A percentile compares a stretch with the other conserved stretches of the same genome.
Evolutionary conservation across 2,113 vertebrate genomes (phyloP).

Genomic region (Oreotrochilus melanogaster): DNA sequence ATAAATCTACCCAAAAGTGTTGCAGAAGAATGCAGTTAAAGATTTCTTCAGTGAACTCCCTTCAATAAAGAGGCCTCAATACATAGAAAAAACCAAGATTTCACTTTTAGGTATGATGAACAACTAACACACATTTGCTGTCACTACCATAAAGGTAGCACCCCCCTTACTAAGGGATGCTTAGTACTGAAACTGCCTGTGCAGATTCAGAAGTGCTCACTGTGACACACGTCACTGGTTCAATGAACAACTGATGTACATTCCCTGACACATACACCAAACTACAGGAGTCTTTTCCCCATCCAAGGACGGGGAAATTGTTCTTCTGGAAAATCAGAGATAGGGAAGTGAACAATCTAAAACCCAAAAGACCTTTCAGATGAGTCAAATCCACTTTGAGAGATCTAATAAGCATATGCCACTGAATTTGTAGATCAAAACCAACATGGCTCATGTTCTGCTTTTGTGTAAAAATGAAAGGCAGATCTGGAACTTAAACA

Average conservation of each 20-base stretch:
- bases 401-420: neutral
- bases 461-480: neutral
- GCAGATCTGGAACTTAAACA: neutral
- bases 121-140: neutral
- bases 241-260: neutral
- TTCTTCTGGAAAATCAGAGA: neutral
- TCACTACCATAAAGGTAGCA: neutral
- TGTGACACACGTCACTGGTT: neutral
- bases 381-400: neutral
- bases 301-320: neutral
- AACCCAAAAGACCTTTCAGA: neutral
- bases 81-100: neutral
- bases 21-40: neutral
- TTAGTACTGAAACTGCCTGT: neutral
- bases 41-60: neutral
- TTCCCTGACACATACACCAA: neutral
- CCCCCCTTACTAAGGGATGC: neutral
- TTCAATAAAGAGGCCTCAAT: neutral
- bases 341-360: neutral
- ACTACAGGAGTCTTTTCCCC: neutral
- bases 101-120: neutral
- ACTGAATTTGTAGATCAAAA: neutral
- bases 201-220: neutral
- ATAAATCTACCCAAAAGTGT: neutral
- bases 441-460: neutral